These are phyloP conservation scores for Spilosoma lubricipeda DNA, from an alignment of 2,888 invertebrate genomes.

Conservation along the genomic window DNA sequence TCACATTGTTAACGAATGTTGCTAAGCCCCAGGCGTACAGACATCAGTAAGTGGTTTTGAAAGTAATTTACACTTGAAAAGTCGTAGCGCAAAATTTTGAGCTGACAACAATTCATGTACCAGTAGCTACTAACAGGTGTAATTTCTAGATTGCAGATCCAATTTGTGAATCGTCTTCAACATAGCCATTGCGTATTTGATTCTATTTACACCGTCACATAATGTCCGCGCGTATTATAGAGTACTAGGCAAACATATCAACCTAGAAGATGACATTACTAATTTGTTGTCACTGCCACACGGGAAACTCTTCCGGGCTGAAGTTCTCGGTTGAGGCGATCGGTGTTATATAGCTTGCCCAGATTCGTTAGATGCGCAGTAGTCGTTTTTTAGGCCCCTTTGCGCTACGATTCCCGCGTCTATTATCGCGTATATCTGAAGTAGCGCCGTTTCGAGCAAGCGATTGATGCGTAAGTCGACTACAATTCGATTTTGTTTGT, in stretches of 20 bases:
- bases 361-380: too few species aligned
- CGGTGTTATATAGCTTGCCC: too few species aligned
- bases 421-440: too few species aligned
- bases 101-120: neutral
- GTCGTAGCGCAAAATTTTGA: neutral
- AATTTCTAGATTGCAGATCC: too few species aligned
- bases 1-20: constrained; percentile 15
- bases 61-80: neutral
- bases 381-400: too few species aligned
- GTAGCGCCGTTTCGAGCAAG: too few species aligned
- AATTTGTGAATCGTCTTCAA: neutral
- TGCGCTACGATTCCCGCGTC: too few species aligned
- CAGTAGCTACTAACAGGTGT: neutral
- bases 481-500: too few species aligned
- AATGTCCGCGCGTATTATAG: neutral
- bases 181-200: constrained; percentile 7
- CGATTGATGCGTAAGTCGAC: too few species aligned
- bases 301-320: neutral
- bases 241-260: constrained; percentile 14
- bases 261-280: neutral
- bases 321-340: neutral
- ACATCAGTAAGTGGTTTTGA: neutral
- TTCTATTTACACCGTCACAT: constrained; percentile 10
- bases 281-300: neutral
- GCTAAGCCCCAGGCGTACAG: constrained; percentile 10